A percentile compares a stretch with the other conserved stretches of the same genome.
These are phyloP conservation scores for Stomatorhinus walkeri DNA, from an alignment of 2,797 vertebrate species.

Conservation along the genomic window DNA sequence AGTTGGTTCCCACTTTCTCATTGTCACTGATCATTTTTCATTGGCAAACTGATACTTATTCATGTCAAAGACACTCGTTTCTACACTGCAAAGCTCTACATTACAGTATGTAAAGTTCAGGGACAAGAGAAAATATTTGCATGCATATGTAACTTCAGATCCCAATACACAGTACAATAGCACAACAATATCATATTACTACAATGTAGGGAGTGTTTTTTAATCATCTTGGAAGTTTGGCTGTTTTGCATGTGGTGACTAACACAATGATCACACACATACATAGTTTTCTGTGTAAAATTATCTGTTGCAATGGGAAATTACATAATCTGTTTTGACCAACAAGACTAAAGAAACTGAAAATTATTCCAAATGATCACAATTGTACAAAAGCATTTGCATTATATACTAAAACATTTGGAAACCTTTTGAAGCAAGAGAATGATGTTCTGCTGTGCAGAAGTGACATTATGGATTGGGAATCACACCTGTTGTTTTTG, in stretches of 20 bases:
- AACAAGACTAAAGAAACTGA: neutral
- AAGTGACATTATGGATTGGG: neutral
- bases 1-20: neutral
- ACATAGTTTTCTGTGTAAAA: neutral
- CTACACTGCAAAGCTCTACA: neutral
- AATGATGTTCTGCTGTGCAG: neutral
- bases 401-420: neutral
- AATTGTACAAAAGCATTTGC: neutral
- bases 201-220: neutral
- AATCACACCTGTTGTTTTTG: neutral
- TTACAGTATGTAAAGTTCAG: neutral
- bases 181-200: neutral
- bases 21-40: neutral
- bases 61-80: neutral
- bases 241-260: neutral
- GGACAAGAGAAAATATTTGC: neutral
- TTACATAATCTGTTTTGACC: neutral
- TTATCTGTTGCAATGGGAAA: neutral
- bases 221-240: neutral
- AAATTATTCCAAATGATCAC: neutral
- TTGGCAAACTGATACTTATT: neutral
- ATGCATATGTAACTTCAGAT: neutral
- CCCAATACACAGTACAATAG: neutral
- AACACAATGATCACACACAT: neutral
- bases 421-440: neutral